Base-by-base conservation (phyloP, 2,888 invertebrate species). In the Petrolisthes cinctipes region DNA sequence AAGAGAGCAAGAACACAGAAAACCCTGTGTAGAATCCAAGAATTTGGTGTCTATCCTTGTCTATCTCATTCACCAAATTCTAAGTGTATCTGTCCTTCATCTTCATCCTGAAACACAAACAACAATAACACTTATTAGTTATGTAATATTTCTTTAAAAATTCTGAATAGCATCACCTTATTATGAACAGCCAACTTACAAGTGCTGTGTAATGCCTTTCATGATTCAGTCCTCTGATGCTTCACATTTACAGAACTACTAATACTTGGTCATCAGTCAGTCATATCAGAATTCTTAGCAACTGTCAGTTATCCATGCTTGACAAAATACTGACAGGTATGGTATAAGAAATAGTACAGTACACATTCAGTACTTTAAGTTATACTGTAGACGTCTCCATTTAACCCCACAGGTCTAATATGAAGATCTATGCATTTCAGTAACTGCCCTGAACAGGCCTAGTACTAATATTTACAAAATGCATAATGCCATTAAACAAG, bases 51-150 rank as follows among this genome's bases (percentile, higher is more conserved):
- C 54, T 79, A 83, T 23, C 73, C 20, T 23, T 75, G 56, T 54
- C 54, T 83, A 56, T 23, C 20, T 79, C 76, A 85, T 68, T 85
- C 90, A n/a, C 83, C 88, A 86, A 90, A 90, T 56, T 90, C 83
- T 17, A 86, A 73, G 51, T 91, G 89, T 79, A 87, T 89, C 23
- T 84, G 86, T 20, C 87, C 84, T 75, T 83, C 88, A 84, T 91
- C 90, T 73, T 88, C 86, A 83, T 90, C 86, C 89, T 86, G 86
- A 11, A 84, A 83, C 37, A 37, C 78, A 80, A 78, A 84, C 75
- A 79, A 86, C 37, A 78, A 56, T 68, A 78, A 80, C 23, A 23
- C 9, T 4, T 53, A 11, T 14, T 76, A 7, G 51, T 5, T 9
- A 14, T 56, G 51, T n/a, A 20, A 17, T 56, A 4, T 51, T 73